Conservation (phyloP, 2,113 vertebrate species). For the Copsychus sechellarum region DNA sequence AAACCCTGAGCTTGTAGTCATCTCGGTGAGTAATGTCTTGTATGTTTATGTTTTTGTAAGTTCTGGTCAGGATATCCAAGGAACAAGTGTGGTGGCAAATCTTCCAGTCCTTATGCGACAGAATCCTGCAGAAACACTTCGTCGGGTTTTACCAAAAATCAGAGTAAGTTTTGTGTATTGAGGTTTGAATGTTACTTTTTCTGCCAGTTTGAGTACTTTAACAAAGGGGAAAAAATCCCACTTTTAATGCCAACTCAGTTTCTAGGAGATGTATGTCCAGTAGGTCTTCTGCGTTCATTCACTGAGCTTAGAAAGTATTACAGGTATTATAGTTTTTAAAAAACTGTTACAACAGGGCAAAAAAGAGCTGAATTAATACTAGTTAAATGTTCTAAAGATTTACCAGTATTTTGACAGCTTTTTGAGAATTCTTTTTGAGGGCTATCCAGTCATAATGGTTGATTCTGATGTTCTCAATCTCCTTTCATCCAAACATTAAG, state of each 20-base stretch:
- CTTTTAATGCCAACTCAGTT: not conserved
- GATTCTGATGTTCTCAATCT: not conserved
- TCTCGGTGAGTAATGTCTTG: not conserved
- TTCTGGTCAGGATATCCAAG: conserved; percentile 91
- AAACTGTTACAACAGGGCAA: not conserved
- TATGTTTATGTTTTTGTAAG: conserved; percentile 73
- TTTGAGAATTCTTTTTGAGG: not conserved
- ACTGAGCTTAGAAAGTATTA: not conserved
- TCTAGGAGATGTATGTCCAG: not conserved
- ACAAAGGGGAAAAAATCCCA: not conserved
- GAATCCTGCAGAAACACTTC: conserved; percentile 91
- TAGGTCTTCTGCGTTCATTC: not conserved
- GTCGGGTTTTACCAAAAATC: conserved; percentile 92
- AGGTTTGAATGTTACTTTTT: conserved; percentile 7
- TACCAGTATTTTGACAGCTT: not conserved
- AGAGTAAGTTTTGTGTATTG: conserved; percentile 79
- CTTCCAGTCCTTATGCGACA: conserved; percentile 89
- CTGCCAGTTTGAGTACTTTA: not conserved
- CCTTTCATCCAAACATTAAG: not conserved
- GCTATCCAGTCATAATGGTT: not conserved
- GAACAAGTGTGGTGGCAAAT: conserved; percentile 90
- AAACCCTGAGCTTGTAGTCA: not conserved
- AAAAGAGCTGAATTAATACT: not conserved
- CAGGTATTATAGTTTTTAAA: not conserved
- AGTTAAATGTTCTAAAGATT: not conserved